These are phyloP conservation scores for Musca domestica DNA, from an alignment of 1,140 invertebrate genomes.

Conservation along the genomic window DNA sequence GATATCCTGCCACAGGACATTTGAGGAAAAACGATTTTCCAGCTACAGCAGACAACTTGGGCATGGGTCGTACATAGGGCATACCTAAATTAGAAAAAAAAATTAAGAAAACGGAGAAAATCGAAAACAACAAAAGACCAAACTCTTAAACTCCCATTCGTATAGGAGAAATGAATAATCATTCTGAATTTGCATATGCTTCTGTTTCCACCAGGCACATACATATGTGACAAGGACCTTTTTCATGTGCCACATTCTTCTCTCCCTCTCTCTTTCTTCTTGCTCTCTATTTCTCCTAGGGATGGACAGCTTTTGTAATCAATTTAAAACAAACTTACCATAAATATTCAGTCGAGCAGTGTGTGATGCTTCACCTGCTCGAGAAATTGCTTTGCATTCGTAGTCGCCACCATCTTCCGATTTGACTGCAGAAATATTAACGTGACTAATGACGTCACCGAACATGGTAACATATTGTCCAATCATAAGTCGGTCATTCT, in stretches of 20 bases:
- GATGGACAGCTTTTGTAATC: neutral
- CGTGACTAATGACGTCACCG: conserved; percentile 70
- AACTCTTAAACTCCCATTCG: no score
- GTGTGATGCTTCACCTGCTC: conserved; percentile 62
- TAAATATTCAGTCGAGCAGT: conserved; percentile 67
- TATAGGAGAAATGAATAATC: no score
- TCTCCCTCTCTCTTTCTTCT: no score
- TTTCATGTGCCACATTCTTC: neutral
- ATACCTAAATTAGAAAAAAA: conserved; percentile 56
- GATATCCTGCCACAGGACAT: conserved; percentile 72
- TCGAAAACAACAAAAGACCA: no score
- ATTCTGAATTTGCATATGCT: no score
- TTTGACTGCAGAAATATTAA: conserved; percentile 69
- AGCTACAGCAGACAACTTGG: conserved; percentile 67
- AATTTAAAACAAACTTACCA: conserved; percentile 53
- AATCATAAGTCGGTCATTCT: conserved; percentile 64
- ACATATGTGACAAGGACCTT: no score
- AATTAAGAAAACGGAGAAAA: no score
- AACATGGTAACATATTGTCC: conserved; percentile 66
- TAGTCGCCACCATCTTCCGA: conserved; percentile 73
- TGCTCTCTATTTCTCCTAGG: neutral
- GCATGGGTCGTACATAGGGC: conserved; percentile 68
- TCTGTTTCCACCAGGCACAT: no score
- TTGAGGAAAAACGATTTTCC: conserved; percentile 63
- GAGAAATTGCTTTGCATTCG: conserved; percentile 66